Percentiles rank a stretch among this genome's conserved stretches.
phyloP scores from a whole-genome alignment of 2,113 vertebrate genomes.

The Halichoerus grypus region DNA sequence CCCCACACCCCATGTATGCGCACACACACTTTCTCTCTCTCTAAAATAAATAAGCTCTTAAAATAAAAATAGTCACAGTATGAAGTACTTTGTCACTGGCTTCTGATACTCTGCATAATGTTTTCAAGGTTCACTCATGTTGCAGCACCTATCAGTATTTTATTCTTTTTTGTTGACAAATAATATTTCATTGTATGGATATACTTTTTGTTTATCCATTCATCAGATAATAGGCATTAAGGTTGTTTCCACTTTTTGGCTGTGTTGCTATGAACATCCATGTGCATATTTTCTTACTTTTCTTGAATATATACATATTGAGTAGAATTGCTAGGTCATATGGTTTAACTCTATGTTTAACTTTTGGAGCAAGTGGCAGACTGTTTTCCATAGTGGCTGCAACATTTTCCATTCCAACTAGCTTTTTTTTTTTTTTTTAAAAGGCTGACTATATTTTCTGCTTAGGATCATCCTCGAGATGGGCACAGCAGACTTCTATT shows the following conservation, averaged over 20 bases:
- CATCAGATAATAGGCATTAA: neutral
- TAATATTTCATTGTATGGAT: neutral
- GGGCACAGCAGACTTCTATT: neutral
- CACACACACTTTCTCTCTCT: no score
- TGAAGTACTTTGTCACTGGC: neutral
- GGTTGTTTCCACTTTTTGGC: neutral
- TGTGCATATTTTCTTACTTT: neutral
- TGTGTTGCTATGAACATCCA: neutral
- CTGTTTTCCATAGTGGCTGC: neutral
- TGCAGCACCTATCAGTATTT: neutral
- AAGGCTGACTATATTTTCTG: neutral
- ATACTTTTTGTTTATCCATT: neutral
- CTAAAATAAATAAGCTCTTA: neutral
- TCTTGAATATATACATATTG: neutral
- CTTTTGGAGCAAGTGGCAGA: neutral
- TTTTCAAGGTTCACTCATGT: neutral
- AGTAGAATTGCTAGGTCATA: neutral
- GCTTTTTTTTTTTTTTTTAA: neutral
- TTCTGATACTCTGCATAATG: neutral
- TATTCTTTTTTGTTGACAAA: neutral
- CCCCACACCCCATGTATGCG: neutral
- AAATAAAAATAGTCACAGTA: neutral
- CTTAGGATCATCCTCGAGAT: neutral
- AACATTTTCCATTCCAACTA: neutral
- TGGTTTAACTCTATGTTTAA: neutral